Conservation (phyloP, 2,113 vertebrate species). For the Variabilichromis moorii region DNA sequence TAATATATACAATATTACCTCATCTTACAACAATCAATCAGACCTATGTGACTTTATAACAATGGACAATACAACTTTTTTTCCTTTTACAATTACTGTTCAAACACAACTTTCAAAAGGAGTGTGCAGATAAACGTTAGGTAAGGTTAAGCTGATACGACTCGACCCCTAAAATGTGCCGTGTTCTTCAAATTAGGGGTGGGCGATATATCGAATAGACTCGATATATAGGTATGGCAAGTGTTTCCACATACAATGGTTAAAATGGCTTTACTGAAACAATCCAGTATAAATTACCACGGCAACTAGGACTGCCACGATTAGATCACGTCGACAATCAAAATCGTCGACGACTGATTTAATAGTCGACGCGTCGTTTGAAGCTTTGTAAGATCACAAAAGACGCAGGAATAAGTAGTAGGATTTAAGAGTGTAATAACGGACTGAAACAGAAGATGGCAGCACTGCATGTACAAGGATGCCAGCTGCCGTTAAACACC, state of each 20-base stretch:
- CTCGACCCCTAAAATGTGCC: fast-evolving
- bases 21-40: not conserved
- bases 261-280: not conserved
- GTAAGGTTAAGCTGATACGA: fast-evolving
- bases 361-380: no score
- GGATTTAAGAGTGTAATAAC: no score
- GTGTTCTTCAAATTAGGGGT: fast-evolving
- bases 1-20: not conserved
- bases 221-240: not conserved
- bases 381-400: no score
- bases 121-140: not conserved
- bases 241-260: not conserved
- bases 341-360: fast-evolving
- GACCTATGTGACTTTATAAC: not conserved
- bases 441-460: no score
- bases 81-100: not conserved
- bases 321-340: no score
- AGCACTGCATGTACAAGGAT: fast-evolving
- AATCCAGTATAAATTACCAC: not conserved
- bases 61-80: not conserved
- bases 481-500: no score
- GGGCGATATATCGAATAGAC: not conserved
- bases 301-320: not conserved
- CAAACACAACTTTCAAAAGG: not conserved
- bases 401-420: no score